Evolutionary conservation across 2,113 vertebrate species (phyloP).

Genomic region (Carassius auratus): DNA sequence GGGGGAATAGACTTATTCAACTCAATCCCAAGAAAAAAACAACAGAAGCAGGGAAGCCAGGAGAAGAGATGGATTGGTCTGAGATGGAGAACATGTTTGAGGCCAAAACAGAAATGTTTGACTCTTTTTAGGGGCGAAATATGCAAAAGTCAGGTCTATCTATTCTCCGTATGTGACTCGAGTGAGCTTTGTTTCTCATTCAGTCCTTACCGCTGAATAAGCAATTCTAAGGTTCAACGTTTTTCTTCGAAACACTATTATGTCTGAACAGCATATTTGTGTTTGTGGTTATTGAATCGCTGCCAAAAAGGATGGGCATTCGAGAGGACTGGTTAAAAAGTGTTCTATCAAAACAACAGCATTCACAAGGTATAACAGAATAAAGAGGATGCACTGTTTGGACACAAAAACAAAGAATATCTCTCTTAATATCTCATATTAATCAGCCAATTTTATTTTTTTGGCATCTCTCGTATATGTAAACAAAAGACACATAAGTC

Average conservation of each 20-base stretch:
- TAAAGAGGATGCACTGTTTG: constrained; percentile 1
- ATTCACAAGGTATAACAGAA: constrained; percentile 40
- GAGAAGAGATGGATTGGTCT: too few species aligned
- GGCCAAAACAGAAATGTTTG: background rate
- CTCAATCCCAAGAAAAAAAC: constrained; percentile 35
- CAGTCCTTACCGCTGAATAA: constrained; percentile 18
- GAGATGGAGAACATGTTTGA: constrained; percentile 51
- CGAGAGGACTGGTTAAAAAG: background rate
- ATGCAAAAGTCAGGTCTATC: constrained; percentile 1
- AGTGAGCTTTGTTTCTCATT: background rate
- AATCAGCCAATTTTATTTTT: background rate
- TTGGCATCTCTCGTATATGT: background rate
- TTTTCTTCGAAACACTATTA: constrained; percentile 9
- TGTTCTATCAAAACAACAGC: constrained; percentile 46
- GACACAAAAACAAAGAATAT: constrained; percentile 28
- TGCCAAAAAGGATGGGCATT: constrained; percentile 42
- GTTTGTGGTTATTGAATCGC: constrained; percentile 50
- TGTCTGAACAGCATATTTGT: constrained; percentile 37
- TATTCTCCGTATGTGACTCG: constrained; percentile 9
- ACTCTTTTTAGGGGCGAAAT: constrained; percentile 11
- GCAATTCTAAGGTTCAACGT: background rate
- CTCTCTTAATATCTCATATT: background rate
- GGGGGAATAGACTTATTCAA: constrained; percentile 46
- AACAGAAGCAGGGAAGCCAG: constrained; percentile 37
- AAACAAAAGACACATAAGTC: constrained; percentile 18